These are phyloP conservation scores for Salvelinus sp. DNA, from an alignment of 2,113 vertebrate species.

Conservation along the genomic window DNA sequence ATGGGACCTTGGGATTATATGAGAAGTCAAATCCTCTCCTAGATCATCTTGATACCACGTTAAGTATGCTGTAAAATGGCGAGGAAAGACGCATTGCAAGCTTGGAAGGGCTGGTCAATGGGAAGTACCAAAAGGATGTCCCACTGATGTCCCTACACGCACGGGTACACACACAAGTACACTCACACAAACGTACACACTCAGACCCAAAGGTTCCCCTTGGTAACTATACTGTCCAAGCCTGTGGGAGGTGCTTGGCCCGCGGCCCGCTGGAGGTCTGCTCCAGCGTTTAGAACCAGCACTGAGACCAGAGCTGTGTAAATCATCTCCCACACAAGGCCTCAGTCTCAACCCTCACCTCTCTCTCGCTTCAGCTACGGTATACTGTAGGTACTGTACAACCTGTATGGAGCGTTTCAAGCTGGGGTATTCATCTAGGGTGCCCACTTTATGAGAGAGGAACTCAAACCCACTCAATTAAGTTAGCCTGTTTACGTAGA, in stretches of 20 bases:
- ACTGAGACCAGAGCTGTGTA: constrained; percentile 25
- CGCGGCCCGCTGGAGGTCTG: constrained; percentile 39
- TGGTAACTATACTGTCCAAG: constrained; percentile 7
- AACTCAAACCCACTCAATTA: background rate
- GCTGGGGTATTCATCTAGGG: background rate
- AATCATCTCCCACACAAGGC: constrained; percentile 35
- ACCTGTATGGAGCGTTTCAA: constrained; percentile 18
- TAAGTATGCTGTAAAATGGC: background rate
- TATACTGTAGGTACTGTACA: constrained; percentile 28
- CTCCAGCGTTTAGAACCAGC: constrained; percentile 44
- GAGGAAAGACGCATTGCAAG: background rate
- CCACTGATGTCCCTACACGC: too few species aligned
- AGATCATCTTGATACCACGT: constrained; percentile 6
- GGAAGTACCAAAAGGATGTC: background rate
- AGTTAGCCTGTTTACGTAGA: constrained; percentile 30
- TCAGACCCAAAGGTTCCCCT: constrained; percentile 10
- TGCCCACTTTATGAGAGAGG: background rate
- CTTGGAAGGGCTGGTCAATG: background rate
- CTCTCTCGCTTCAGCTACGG: constrained; percentile 29
- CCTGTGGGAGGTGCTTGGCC: constrained; percentile 31
- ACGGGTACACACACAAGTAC: background rate
- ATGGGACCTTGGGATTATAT: constrained; percentile 36
- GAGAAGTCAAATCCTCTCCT: constrained; percentile 3
- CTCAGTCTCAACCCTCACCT: background rate
- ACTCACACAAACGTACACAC: background rate